Percentiles rank a stretch among this genome's conserved stretches.
Conservation (phyloP, 2,797 vertebrate genomes). For the Dendrocincla tyrannina region DNA sequence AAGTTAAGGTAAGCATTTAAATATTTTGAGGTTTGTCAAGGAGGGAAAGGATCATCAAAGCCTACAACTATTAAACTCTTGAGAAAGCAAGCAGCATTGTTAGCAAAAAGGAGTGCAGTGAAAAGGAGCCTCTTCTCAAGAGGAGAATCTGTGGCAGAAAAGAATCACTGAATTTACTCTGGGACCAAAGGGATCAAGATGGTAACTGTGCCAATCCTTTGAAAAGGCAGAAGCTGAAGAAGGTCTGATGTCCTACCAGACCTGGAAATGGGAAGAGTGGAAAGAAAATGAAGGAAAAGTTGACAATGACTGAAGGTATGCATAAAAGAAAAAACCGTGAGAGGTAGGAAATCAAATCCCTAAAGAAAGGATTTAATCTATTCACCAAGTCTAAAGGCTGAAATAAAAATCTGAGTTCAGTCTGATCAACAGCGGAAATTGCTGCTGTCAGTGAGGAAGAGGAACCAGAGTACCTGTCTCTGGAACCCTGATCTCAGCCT, state of each 20-base stretch:
- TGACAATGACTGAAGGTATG: neutral
- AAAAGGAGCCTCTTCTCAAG: neutral
- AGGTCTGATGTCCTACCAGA: neutral
- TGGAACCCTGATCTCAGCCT: neutral
- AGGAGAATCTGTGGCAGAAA: neutral
- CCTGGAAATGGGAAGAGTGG: neutral
- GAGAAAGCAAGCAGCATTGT: neutral
- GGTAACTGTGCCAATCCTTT: neutral
- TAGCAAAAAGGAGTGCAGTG: neutral
- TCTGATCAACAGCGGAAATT: neutral
- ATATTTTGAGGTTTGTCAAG: constrained; percentile 16
- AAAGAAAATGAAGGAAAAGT: neutral
- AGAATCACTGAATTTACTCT: neutral
- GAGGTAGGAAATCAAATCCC: neutral
- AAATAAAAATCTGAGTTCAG: neutral
- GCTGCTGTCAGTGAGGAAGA: neutral
- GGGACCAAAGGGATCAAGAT: neutral
- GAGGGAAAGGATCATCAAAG: neutral
- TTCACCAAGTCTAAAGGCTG: neutral
- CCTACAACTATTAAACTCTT: neutral
- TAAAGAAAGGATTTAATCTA: neutral
- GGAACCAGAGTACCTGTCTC: neutral
- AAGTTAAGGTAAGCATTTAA: neutral
- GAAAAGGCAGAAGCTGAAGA: neutral
- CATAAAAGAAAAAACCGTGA: neutral